These are phyloP conservation scores for Trilocha varians DNA, from an alignment of 2,888 invertebrate genomes.

Conservation along the genomic window DNA sequence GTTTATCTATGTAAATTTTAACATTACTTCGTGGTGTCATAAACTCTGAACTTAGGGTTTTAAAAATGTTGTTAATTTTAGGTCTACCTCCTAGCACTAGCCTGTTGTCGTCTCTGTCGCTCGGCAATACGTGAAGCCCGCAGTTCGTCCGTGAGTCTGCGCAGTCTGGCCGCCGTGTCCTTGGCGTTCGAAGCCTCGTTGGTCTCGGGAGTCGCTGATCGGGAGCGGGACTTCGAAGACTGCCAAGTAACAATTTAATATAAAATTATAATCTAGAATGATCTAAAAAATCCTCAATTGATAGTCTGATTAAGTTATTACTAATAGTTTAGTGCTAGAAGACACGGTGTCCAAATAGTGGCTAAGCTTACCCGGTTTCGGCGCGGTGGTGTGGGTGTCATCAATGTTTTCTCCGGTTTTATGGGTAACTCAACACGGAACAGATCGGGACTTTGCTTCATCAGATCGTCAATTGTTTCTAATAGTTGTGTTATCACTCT, in stretches of 20 bases:
- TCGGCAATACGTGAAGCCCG: conserved; percentile 67
- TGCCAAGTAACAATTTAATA: too few relatives aligned
- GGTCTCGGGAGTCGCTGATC: conserved; percentile 79
- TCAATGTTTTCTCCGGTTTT: conserved; percentile 55
- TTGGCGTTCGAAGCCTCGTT: conserved; percentile 28
- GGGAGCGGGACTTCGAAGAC: conserved; percentile 77
- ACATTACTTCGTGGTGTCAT: too few relatives aligned
- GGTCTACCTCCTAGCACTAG: conserved; percentile 46
- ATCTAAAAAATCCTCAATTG: too few relatives aligned
- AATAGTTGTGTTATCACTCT: conserved; percentile 80
- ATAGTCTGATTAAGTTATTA: too few relatives aligned
- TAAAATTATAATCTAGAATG: too few relatives aligned
- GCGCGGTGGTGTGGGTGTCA: conserved; percentile 81
- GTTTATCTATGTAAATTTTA: too few relatives aligned
- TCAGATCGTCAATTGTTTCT: conserved; percentile 85
- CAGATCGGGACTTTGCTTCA: conserved; percentile 83
- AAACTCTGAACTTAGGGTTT: too few relatives aligned
- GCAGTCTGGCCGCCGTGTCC: conserved; percentile 74
- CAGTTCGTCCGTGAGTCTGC: conserved; percentile 81
- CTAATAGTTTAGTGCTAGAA: too few relatives aligned
- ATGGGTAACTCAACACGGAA: conserved; percentile 43
- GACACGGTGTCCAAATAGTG: too few relatives aligned
- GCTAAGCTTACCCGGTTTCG: conserved; percentile 70
- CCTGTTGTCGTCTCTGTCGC: conserved; percentile 52
- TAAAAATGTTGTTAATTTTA: neutral